Evolutionary conservation across 2,888 invertebrate genomes (phyloP), one percentile per base, ranked within the genome.

Genomic region (Linnaemya tessellans): DNA sequence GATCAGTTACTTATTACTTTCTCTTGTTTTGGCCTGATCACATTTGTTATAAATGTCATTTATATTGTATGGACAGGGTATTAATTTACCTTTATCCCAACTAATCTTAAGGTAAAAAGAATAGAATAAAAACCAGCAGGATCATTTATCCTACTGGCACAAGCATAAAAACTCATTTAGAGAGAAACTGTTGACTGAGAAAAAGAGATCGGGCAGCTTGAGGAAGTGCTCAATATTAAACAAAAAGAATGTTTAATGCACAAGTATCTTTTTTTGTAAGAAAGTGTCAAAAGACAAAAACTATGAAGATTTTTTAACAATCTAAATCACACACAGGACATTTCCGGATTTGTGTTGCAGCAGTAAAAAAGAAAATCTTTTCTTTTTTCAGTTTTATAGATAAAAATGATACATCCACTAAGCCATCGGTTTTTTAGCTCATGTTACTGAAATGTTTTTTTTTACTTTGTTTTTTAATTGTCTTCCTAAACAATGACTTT

Each of bases 351-450:
- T 86, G 46, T 60, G 20, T 35, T 38, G 71, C 51, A 15, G 54
- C 51, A 58, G 25, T 51, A 75, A 70, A 74, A 56, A 84, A 22
- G 41, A 22, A 67, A 70, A 68, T 15, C 22, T 25, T 62, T 87
- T 30, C n/a, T 87, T 87, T 88, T 87, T 87, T 78, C 38, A 86
- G 81, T 86, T 87, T 78, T 70, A 70, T 75, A 51, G 56, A 80
- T 67, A 82, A 65, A 84, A 84, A 87, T 87, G 85, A 84, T 87
- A 84, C 73, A 81, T 67, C 81, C 84, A 85, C 85, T 85, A 85
- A 85, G 65, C 81, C 90, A 86, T 90, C 90, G 90, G 90, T 90
- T 90, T 90, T 90, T 90, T 90, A 89, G 89, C 87, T 90, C 90
- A 90, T 90, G 90, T 90, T 90, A 88, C 90, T 88, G 86, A 81